Evolutionary conservation across 1,140 invertebrate genomes (phyloP).

Genomic region (Ceratosolen fusciceps): DNA sequence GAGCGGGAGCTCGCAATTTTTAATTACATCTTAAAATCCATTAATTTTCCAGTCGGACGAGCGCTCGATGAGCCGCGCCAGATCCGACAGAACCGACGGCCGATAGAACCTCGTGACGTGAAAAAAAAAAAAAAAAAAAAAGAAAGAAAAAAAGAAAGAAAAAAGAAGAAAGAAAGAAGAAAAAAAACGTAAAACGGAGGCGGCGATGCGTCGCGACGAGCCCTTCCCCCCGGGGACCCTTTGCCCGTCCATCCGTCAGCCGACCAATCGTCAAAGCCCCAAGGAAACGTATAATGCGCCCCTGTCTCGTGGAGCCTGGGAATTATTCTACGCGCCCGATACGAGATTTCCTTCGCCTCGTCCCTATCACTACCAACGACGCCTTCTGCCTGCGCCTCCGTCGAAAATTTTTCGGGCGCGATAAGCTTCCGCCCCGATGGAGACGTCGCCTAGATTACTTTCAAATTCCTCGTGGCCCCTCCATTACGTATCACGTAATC

Average conservation of each 20-base stretch:
- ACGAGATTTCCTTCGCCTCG: constrained; percentile 47
- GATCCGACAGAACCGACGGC: neutral
- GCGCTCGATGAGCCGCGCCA: neutral
- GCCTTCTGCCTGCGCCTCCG: constrained; percentile 35
- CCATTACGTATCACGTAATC: too few relatives aligned
- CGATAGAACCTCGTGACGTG: constrained; percentile 46
- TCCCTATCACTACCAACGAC: too few relatives aligned
- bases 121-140: constrained; percentile 62
- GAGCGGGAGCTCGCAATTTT: constrained; percentile 9
- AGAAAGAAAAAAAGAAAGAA: too few relatives aligned
- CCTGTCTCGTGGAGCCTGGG: constrained; percentile 38
- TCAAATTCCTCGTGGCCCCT: too few relatives aligned
- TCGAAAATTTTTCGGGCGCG: neutral
- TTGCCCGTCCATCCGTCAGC: constrained; percentile 56
- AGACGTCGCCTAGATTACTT: neutral
- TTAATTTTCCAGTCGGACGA: constrained; percentile 40
- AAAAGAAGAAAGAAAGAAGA: too few relatives aligned
- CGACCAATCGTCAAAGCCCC: constrained; percentile 44
- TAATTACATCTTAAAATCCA: constrained; percentile 36
- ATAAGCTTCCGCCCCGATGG: too few relatives aligned
- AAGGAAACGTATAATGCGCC: constrained; percentile 49
- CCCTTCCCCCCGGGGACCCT: constrained; percentile 50
- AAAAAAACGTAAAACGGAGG: too few relatives aligned
- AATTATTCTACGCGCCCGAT: constrained; percentile 21
- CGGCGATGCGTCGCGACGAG: constrained; percentile 36